Evolutionary conservation across 2,888 invertebrate genomes (phyloP), one percentile per base, ranked within the genome.

Genomic region (Venustoraphidia nigricollis): DNA sequence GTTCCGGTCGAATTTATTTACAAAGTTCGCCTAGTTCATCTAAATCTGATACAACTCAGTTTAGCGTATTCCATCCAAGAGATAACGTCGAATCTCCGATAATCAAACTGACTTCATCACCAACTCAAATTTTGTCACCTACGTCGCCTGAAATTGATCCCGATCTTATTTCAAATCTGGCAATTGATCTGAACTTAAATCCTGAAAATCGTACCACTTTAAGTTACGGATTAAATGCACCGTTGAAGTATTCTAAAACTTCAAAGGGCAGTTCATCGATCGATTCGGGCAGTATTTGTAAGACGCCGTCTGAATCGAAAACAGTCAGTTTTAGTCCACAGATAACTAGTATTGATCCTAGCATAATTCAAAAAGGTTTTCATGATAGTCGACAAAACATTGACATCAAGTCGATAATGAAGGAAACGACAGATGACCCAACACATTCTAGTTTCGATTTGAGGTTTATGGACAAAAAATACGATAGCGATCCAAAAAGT

Each of bases 301-400:
- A 65, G 44, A 66, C 65, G 5, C 64, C 65, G 1, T 51, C 49
- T 9, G 52, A 52, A 41, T 57, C 61, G 17, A 68, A 67, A 53
- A 66, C 64, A 49, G 68, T 68, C 45, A 66, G 66, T 5, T 68
- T 68, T 55, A 67, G 66, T 57, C 67, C 67, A 11, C 58, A 68
- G 53, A 66, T 64, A 37, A 58, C 61, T 46, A 63, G 59, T 47
- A 62, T 63, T 39, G 59, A 59, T 56, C 47, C 39, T 14, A 47
- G 44, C 27, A 40, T 47, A 41, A 44, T 47, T 10, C 44, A 46
- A 39, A 36, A 34, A 46, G 45, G 27, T 9, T 53, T 41, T 53
- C 50, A 55, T 54, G 48, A 58, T 57, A 50, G 40, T 10, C 14
- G 17, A 34, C 14, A 9, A 34, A 41, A 13, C 13, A 34, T 14